Conservation (phyloP, 2,888 invertebrate genomes). For the Callosobruchus maculatus region DNA sequence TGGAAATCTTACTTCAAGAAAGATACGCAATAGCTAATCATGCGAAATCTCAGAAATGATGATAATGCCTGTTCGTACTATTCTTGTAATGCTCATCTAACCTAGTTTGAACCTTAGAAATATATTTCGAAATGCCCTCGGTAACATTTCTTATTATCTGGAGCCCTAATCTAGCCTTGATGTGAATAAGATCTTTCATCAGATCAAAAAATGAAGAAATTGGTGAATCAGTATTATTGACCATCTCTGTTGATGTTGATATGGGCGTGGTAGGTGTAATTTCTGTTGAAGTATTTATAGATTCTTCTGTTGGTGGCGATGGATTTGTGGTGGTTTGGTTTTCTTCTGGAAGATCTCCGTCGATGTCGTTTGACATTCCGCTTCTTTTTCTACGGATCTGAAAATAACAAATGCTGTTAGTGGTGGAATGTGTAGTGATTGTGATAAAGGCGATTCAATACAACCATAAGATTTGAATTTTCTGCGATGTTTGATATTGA, state of each 20-base stretch:
- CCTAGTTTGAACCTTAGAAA: slow-evolving; percentile 42
- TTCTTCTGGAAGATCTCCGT: slow-evolving; percentile 3
- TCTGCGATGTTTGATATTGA: no score
- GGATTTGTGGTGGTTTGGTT: background rate
- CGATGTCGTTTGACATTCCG: slow-evolving; percentile 13
- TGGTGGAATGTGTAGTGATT: no score
- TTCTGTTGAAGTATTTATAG: slow-evolving; percentile 1
- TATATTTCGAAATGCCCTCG: slow-evolving; percentile 57
- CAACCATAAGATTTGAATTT: no score
- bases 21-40: background rate
- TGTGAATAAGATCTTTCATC: slow-evolving; percentile 62
- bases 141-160: slow-evolving; percentile 67
- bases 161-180: slow-evolving; percentile 65
- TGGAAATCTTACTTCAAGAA: background rate
- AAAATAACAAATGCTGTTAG: background rate
- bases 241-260: slow-evolving; percentile 14
- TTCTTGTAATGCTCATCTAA: slow-evolving; percentile 29
- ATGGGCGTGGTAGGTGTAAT: background rate
- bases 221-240: slow-evolving; percentile 19
- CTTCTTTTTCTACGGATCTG: slow-evolving; percentile 9
- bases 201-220: slow-evolving; percentile 55
- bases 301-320: slow-evolving; percentile 4
- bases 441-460: background rate
- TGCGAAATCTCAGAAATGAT: background rate
- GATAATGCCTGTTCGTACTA: background rate